A percentile compares a stretch with the other conserved stretches of the same genome.
Conservation (phyloP, 2,888 invertebrate genomes). For the Diarsia dahlii region DNA sequence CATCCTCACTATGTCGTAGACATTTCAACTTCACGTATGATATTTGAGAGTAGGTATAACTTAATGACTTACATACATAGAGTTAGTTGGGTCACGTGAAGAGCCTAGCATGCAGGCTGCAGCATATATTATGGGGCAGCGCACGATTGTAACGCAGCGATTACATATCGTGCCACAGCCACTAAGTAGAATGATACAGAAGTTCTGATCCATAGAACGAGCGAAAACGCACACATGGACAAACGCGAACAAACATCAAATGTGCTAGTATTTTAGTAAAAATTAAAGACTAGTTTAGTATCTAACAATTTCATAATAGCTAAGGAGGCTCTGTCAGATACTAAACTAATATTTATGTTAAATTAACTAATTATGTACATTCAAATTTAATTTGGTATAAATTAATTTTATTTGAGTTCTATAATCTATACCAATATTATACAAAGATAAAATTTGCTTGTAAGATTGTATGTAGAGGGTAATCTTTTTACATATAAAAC, state of each 20-base stretch:
- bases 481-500: no score
- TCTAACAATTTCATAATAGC: neutral
- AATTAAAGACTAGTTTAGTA: no score
- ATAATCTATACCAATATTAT: no score
- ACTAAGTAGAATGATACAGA: constrained; percentile 1
- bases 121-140: constrained; percentile 9
- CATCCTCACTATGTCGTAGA: constrained; percentile 18
- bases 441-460: no score
- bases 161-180: neutral
- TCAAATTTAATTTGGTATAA: neutral
- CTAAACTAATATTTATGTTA: neutral
- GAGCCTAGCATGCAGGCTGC: neutral
- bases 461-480: no score
- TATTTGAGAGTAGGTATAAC: constrained; percentile 20
- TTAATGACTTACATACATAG: constrained; percentile 35
- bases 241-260: neutral
- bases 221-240: neutral
- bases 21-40: constrained; percentile 8
- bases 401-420: no score
- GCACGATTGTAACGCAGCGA: constrained; percentile 2
- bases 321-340: neutral
- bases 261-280: no score
- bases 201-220: neutral
- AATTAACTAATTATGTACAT: neutral
- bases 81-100: constrained; percentile 6